Evolutionary conservation across 2,888 invertebrate genomes (phyloP).

Genomic region (Xanthia togata): DNA sequence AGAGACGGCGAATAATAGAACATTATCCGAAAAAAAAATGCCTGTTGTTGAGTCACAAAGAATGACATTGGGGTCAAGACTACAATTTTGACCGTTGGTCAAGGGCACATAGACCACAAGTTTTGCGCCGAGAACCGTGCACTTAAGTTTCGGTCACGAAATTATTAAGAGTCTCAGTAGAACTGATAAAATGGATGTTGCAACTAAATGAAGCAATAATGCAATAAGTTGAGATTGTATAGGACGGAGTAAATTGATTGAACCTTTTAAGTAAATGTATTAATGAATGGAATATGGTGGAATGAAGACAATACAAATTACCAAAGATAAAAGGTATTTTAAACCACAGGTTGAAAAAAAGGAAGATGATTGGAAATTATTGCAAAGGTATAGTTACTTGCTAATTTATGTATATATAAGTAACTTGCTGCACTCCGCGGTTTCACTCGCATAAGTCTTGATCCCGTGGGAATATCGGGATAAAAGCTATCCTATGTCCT

Average conservation of each 20-base stretch:
- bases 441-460: no score
- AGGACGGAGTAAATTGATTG: background rate
- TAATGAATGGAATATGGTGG: background rate
- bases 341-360: no score
- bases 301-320: no score
- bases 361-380: no score
- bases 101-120: constrained; percentile 49
- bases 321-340: no score
- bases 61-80: constrained; percentile 62
- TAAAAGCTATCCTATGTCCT: no score
- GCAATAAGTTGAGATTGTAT: background rate
- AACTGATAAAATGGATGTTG: constrained; percentile 26
- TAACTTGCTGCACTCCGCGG: no score
- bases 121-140: constrained; percentile 31
- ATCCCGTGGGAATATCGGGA: no score
- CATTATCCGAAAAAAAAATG: constrained; percentile 53
- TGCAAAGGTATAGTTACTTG: no score
- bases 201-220: constrained; percentile 14
- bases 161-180: constrained; percentile 9
- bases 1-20: constrained; percentile 35
- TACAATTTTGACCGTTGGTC: constrained; percentile 47
- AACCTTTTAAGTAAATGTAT: background rate
- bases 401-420: no score
- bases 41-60: constrained; percentile 50
- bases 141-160: constrained; percentile 44